Percentiles rank a stretch among this genome's conserved stretches.
Evolutionary conservation across 2,113 vertebrate genomes (phyloP).

Genomic region (Cairina moschata): DNA sequence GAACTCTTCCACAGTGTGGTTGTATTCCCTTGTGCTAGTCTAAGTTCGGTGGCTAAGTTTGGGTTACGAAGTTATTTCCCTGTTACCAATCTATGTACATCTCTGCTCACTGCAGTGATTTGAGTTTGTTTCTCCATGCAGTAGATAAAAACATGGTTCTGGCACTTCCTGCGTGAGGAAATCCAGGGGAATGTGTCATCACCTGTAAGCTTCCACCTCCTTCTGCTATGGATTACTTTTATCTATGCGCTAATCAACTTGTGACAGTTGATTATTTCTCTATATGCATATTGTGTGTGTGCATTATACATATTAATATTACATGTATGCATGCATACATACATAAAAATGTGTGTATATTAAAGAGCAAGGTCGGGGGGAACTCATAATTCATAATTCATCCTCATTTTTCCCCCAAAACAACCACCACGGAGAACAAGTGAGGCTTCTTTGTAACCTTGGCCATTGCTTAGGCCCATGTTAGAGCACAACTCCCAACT

Average conservation of each 20-base stretch:
- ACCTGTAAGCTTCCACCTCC: background rate
- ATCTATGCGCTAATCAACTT: background rate
- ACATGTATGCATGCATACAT: background rate
- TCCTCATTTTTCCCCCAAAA: background rate
- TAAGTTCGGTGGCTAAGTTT: background rate
- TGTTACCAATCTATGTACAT: background rate
- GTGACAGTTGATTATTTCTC: background rate
- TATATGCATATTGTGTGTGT: background rate
- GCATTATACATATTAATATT: background rate
- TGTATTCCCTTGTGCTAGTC: background rate
- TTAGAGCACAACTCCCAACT: background rate
- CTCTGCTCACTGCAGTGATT: background rate
- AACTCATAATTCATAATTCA: background rate
- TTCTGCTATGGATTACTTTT: background rate
- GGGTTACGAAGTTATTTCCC: background rate
- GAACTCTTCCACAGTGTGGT: background rate
- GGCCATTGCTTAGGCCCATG: background rate
- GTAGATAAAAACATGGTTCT: background rate
- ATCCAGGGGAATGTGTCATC: background rate
- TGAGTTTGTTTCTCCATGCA: background rate
- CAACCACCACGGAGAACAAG: background rate
- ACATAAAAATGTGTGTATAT: background rate
- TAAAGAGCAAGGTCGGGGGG: background rate
- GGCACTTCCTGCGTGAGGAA: background rate
- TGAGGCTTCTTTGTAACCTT: background rate